Conservation (phyloP, 2,797 vertebrate species). For the Trachops cirrhosus region DNA sequence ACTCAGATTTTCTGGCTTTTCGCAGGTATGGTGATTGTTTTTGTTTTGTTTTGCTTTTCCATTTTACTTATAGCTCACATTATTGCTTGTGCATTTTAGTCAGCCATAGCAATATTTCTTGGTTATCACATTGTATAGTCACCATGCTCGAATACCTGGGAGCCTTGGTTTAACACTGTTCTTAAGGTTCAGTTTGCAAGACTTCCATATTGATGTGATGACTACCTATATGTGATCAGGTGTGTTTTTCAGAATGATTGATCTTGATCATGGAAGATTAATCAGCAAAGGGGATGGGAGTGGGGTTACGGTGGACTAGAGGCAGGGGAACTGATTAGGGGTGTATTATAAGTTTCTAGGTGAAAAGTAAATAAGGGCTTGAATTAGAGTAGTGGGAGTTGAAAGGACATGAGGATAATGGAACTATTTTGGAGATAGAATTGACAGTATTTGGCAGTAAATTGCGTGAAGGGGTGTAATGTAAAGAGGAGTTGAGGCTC, state of each 20-base stretch:
- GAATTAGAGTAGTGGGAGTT: background rate
- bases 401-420: background rate
- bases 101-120: background rate
- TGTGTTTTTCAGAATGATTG: background rate
- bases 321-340: background rate
- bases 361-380: background rate
- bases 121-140: background rate
- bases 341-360: background rate
- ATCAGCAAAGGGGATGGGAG: background rate
- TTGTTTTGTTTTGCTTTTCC: background rate
- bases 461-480: background rate
- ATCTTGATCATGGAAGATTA: background rate
- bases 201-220: background rate
- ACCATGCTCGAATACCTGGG: background rate
- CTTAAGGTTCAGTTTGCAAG: background rate
- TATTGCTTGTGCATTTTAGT: background rate
- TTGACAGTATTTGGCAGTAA: background rate
- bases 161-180: background rate
- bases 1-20: conserved; percentile 3
- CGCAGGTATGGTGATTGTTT: background rate
- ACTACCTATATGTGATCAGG: background rate
- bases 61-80: background rate
- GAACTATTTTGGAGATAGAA: background rate
- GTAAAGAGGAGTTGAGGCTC: background rate
- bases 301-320: background rate